These are phyloP conservation scores for Saccopteryx bilineata DNA, from an alignment of 2,113 vertebrate genomes.

Conservation along the genomic window DNA sequence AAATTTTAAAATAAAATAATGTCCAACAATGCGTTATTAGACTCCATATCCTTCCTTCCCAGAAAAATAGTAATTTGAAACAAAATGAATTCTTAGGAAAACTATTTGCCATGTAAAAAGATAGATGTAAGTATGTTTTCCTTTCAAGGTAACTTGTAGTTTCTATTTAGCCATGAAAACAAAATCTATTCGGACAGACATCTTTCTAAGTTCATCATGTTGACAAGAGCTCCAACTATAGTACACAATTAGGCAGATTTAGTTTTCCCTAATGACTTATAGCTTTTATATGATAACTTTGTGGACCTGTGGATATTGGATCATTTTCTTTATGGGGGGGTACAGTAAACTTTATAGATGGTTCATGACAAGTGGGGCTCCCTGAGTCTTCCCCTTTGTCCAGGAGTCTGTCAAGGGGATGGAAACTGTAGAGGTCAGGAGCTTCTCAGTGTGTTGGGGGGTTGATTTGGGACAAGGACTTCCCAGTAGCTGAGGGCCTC, in stretches of 20 bases:
- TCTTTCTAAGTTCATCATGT: constrained; percentile 58
- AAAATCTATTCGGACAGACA: constrained; percentile 40
- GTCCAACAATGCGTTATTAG: constrained; percentile 15
- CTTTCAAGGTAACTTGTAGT: neutral
- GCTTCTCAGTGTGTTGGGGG: neutral
- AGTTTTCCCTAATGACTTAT: constrained; percentile 77
- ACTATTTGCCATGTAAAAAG: neutral
- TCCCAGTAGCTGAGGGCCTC: neutral
- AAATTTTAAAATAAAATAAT: constrained; percentile 62
- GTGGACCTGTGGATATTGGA: constrained; percentile 42
- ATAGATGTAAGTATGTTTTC: neutral
- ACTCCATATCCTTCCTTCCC: constrained; percentile 23
- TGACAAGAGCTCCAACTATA: constrained; percentile 57
- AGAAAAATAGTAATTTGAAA: constrained; percentile 62
- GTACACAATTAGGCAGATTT: constrained; percentile 52
- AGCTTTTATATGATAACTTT: constrained; percentile 76
- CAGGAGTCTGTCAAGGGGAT: neutral
- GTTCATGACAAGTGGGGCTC: neutral
- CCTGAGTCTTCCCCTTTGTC: neutral
- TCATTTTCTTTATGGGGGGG: constrained; percentile 40
- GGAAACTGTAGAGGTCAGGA: neutral
- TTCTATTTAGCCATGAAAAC: neutral
- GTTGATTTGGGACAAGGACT: neutral
- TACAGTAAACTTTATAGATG: neutral
- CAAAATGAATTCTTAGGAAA: constrained; percentile 48